Evolutionary conservation across 2,888 invertebrate species (phyloP), one percentile per base, ranked within the genome.

Genomic region (Elysia crispata): DNA sequence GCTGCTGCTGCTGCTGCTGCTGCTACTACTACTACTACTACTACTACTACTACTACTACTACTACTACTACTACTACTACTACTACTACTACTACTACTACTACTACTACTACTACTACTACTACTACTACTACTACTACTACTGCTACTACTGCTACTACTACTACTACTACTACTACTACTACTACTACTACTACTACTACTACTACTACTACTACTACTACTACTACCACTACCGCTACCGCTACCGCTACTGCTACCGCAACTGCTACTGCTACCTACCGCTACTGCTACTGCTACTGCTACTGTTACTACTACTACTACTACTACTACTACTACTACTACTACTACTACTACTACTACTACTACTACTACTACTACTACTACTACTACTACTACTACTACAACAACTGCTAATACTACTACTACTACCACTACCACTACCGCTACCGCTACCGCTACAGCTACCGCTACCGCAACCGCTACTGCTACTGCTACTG

Each of bases 41-140:
- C 31, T 69, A 69, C 70, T 69, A 69, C 70, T 76, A 76, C 76
- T 76, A 76, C 76, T 67, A 77, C 69, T 41, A 77, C 77, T 77
- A 69, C 77, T 69, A 77, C 66, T 67, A 77, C 66, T 77, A 69
- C 67, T 66, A 41, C 60, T 69, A 73, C 49, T 33, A 23, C 0
- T 23, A 73, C 73, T 23, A 23, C 1, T 31, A 23, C 74, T 41
- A 31, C 3, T n/a, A 74, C 13, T 28, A 74, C 57, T 41, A 50
- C 50, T 74, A 74, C 73, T 50, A 41, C 54, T 6, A 75, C 64
- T 64, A 64, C 64, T 64, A 64, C 64, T 64, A 64, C 64, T 64
- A 64, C 64, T 64, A 64, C 64, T 64, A 64, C 64, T 64, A n/a
- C 64, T 64, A 64, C 64, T 64, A 64, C 64, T 64, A 64, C 23